Percentiles rank a stretch among this genome's conserved stretches.
These are phyloP conservation scores for Antechinus stuartii DNA, from an alignment of 2,113 vertebrate genomes.

Conservation along the genomic window DNA sequence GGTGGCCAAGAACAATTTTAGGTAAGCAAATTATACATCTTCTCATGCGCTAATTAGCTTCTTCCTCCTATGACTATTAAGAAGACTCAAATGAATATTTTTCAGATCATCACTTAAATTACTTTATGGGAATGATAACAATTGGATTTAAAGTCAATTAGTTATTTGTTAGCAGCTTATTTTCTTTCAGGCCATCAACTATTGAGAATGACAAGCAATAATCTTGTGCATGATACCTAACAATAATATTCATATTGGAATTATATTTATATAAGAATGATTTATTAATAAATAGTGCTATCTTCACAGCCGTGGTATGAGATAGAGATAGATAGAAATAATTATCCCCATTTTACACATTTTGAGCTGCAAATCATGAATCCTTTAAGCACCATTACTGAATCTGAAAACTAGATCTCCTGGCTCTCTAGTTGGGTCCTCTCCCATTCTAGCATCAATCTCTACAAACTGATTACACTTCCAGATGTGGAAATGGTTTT, in stretches of 20 bases:
- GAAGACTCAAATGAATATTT: background rate
- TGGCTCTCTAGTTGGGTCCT: background rate
- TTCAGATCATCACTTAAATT: background rate
- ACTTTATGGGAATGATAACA: background rate
- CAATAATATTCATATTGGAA: background rate
- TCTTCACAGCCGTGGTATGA: background rate
- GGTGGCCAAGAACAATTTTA: background rate
- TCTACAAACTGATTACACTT: background rate
- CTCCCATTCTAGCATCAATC: background rate
- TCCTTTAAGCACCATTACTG: background rate
- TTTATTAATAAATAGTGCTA: background rate
- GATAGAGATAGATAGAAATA: background rate
- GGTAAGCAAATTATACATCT: background rate
- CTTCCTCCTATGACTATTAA: background rate
- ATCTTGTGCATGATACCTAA: background rate
- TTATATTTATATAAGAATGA: background rate
- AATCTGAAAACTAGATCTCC: background rate
- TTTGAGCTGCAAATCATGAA: background rate
- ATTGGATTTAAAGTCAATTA: background rate
- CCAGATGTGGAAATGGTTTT: background rate
- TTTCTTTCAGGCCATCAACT: background rate
- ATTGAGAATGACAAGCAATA: background rate
- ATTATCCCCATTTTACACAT: background rate
- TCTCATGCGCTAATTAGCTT: background rate
- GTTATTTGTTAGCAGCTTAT: background rate